phyloP scores from a whole-genome alignment of 2,888 invertebrate species.

The Himalopsyche anomala region DNA sequence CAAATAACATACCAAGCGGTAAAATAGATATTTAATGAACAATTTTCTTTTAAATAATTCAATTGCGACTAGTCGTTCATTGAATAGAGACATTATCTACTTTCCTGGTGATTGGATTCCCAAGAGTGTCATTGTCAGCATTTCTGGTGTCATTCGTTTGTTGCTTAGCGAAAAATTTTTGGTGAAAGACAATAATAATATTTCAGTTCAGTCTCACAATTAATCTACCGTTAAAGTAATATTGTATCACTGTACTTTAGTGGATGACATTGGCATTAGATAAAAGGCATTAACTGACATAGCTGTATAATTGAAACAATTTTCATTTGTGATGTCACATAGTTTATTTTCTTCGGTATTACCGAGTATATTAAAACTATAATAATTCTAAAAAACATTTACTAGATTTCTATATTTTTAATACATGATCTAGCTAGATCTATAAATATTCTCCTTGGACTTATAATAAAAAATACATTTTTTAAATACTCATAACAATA shows the following conservation, averaged over 20 bases:
- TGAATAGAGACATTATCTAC: background rate
- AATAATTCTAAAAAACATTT: no score
- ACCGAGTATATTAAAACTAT: no score
- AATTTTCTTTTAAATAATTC: background rate
- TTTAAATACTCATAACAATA: no score
- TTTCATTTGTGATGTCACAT: background rate
- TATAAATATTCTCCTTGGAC: no score
- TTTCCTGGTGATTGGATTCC: conserved; percentile 22
- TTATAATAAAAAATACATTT: no score
- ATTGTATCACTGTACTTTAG: background rate
- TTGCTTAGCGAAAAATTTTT: conserved; percentile 14
- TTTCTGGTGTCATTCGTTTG: background rate
- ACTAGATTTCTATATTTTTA: no score
- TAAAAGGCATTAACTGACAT: background rate
- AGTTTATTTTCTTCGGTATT: no score
- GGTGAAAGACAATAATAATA: conserved; percentile 38
- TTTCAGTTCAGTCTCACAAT: conserved; percentile 36
- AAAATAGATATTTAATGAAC: no score
- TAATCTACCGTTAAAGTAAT: conserved; percentile 20
- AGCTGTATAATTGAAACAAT: conserved; percentile 5
- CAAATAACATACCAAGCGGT: no score
- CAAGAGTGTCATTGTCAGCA: conserved; percentile 37
- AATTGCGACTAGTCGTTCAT: background rate
- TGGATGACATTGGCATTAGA: conserved; percentile 37
- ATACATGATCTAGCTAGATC: no score